Evolutionary conservation across 2,888 invertebrate species (phyloP).

Genomic region (Trisateles emortualis): DNA sequence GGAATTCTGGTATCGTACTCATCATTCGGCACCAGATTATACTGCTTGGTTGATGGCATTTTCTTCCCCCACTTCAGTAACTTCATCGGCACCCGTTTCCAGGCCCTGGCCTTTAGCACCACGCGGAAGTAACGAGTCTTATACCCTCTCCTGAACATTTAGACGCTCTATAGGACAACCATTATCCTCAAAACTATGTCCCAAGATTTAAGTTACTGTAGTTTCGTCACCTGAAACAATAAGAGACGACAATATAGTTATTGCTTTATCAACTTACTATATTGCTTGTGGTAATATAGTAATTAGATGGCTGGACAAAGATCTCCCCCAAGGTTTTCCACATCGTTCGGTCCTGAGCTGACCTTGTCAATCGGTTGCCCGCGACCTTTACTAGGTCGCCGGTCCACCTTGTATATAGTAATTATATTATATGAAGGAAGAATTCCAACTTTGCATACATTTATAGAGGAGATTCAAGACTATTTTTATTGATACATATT

Average conservation of each 20-base stretch:
- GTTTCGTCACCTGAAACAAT: conserved; percentile 40
- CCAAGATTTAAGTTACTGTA: background rate
- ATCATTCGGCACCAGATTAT: conserved; percentile 98
- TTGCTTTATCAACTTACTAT: no score
- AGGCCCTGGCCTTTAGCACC: conserved; percentile 68
- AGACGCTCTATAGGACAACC: conserved; percentile 53
- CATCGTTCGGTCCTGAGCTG: no score
- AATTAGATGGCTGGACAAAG: no score
- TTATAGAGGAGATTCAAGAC: no score
- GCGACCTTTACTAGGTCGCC: no score
- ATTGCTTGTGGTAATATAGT: no score
- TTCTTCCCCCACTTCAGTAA: conserved; percentile 82
- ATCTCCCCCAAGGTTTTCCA: no score
- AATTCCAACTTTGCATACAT: no score
- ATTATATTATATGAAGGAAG: no score
- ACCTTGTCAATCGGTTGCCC: no score
- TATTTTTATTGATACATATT: no score
- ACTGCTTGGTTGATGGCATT: conserved; percentile 95
- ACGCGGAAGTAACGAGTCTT: conserved; percentile 75
- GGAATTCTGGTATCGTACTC: conserved; percentile 98
- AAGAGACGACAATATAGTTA: background rate
- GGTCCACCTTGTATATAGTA: no score
- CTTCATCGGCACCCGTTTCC: conserved; percentile 79
- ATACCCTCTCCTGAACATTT: conserved; percentile 75
- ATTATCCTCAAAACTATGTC: conserved; percentile 22